Conservation (phyloP, 23 tunicate genomes). For the Diplosoma virens region DNA sequence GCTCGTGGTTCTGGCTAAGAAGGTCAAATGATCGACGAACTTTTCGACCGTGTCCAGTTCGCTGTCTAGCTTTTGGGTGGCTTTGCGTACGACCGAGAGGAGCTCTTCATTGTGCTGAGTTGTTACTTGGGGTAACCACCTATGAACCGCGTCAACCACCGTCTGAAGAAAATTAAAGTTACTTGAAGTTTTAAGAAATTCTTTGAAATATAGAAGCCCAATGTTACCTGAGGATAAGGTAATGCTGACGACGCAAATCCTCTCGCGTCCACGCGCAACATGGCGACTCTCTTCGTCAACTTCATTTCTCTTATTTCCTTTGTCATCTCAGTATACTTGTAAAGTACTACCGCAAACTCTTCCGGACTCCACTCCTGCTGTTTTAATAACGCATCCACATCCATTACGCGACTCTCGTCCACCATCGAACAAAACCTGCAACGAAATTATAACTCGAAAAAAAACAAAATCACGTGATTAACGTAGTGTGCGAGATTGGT, state of each 20-base stretch:
- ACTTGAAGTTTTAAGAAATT: background rate
- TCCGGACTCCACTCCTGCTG: conserved; percentile 92
- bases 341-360: conserved; percentile 69
- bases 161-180: conserved; percentile 27
- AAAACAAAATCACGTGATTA: too few relatives aligned
- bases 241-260: conserved; percentile 51
- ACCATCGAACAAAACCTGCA: conserved; percentile 75
- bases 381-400: conserved; percentile 57
- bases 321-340: conserved; percentile 74
- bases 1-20: conserved; percentile 72
- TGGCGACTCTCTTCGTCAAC: conserved; percentile 47
- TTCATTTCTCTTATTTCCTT: conserved; percentile 72
- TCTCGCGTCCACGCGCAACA: conserved; percentile 69
- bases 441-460: background rate
- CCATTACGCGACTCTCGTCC: conserved; percentile 63
- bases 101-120: conserved; percentile 81
- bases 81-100: conserved; percentile 56
- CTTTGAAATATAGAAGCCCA: background rate
- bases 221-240: conserved; percentile 78
- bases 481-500: too few relatives aligned
- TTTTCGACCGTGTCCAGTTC: conserved; percentile 80
- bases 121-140: conserved; percentile 78
- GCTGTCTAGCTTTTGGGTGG: conserved; percentile 53
- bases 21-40: conserved; percentile 87
- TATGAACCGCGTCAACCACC: conserved; percentile 73